A percentile compares a stretch with the other conserved stretches of the same genome.
phyloP scores from a whole-genome alignment of 1,140 invertebrate genomes.

The Littorina saxatilis region DNA sequence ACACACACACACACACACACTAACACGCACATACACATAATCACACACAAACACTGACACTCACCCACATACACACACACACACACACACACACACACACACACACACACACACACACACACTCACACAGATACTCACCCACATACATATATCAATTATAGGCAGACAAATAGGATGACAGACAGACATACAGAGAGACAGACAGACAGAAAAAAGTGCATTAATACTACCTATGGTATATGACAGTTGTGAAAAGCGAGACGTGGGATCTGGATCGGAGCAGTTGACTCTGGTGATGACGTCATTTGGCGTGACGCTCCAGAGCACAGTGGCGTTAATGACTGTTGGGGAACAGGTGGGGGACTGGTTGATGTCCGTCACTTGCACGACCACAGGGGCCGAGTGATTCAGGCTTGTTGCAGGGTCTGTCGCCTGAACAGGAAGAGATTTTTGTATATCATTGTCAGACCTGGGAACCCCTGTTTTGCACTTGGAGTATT shows the following conservation, averaged over 20 bases:
- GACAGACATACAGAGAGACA: no score
- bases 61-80: background rate
- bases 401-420: background rate
- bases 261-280: constrained; percentile 21
- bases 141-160: no score
- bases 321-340: background rate
- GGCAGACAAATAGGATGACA: no score
- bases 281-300: background rate
- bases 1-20: background rate
- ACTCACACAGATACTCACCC: no score
- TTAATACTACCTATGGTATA: background rate
- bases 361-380: constrained; percentile 21
- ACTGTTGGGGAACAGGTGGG: background rate
- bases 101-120: background rate
- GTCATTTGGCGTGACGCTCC: background rate
- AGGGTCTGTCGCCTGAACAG: constrained; percentile 15
- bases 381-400: background rate
- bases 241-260: background rate
- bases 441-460: no score
- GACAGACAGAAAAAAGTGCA: background rate
- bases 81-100: constrained; percentile 4
- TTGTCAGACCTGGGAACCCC: no score
- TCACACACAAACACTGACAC: background rate
- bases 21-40: background rate
- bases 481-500: no score